Conservation (phyloP, 2,888 invertebrate species). For the Rhopalosiphum nymphaeae region DNA sequence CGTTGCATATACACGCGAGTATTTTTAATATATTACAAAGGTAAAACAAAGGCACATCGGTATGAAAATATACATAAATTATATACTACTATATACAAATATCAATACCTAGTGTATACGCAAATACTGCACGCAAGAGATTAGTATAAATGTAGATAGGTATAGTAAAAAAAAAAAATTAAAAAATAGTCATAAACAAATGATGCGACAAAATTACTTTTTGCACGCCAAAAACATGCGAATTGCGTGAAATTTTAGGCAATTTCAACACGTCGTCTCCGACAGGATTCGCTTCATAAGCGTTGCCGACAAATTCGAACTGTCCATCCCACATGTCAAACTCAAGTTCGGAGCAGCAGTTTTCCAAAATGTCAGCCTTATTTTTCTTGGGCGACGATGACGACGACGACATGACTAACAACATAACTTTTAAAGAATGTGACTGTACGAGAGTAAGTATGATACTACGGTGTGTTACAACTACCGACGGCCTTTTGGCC, state of each 20-base stretch:
- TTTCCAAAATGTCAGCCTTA: slow-evolving; percentile 17
- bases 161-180: background rate
- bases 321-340: slow-evolving; percentile 92
- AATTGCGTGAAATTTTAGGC: slow-evolving; percentile 33
- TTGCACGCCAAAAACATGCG: slow-evolving; percentile 17
- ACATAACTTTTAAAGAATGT: background rate
- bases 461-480: background rate
- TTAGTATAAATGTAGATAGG: background rate
- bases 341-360: slow-evolving; percentile 75
- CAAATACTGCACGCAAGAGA: background rate
- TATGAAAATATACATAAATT: background rate
- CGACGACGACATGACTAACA: slow-evolving; percentile 43
- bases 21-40: background rate
- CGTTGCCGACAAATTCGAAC: slow-evolving; percentile 79
- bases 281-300: background rate
- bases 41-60: background rate
- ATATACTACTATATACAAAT: background rate
- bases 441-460: background rate
- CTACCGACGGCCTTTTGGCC: background rate
- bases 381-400: slow-evolving; percentile 11
- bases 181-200: background rate
- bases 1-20: background rate
- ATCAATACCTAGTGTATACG: background rate
- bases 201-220: slow-evolving; percentile 33
- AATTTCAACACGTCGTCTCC: slow-evolving; percentile 66